Evolutionary conservation across 2,888 invertebrate species (phyloP), one percentile per base, ranked within the genome.

Genomic region (Oasisia sp.): DNA sequence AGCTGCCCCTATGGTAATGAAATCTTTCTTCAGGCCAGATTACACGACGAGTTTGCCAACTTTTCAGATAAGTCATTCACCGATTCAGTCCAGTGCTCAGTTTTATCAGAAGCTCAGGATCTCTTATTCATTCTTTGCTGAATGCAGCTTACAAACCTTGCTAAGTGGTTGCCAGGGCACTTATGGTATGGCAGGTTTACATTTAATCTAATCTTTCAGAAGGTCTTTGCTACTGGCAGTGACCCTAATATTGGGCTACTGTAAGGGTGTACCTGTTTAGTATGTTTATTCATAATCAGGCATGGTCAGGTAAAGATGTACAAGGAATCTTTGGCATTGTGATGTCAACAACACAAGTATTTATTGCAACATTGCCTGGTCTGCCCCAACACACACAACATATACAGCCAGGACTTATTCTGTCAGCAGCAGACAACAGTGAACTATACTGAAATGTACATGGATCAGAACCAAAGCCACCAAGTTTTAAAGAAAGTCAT

Each of bases 31-130:
- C 2, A 38, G 27, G 74, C n/a, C 74, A 74, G 74, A 74, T 74
- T 74, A 74, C 19, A 19, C 27, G 74, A 74, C 74, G 27, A 74
- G 74, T n/a, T 74, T 74, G 74, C 74, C 14, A 74, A 27, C 4
- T 74, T 74, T 74, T 74, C 11, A 56, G 56, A 19, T 56, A 56
- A 9, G 56, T 19, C 56, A 56, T 56, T 56, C 56, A 19, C 27
- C 19, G 58, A 58, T 58, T 7, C 19, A 58, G 58, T 58, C 11
- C 12, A 50, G 74, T 7, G 27, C n/a, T 27, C 7, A n/a, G 19
- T 74, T 74, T 74, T 74, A 74, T 74, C 74, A 74, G 74, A 74
- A 74, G n/a, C 50, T 50, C 74, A 74, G 27, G 74, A 74, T 74
- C 74, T 74, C n/a, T 74, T 4, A 74, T 74, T 74, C 74, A 27